phyloP scores from a whole-genome alignment of 1,140 invertebrate species.

The Thalassaphorura encarpata region DNA sequence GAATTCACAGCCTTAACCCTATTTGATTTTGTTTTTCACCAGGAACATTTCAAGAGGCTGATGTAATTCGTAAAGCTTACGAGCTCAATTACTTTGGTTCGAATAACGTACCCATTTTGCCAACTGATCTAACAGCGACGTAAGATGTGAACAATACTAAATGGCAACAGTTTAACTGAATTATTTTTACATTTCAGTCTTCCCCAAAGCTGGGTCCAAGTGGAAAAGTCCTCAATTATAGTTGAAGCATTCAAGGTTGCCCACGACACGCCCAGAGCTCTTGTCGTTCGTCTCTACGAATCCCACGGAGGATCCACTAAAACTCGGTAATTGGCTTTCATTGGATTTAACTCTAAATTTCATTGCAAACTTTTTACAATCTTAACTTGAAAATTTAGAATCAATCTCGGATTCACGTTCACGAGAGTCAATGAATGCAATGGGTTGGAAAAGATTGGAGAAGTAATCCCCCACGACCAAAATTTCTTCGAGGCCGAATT shows the following conservation, averaged over 20 bases:
- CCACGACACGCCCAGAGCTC: constrained; percentile 15
- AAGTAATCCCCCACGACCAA: neutral
- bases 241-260: constrained; percentile 39
- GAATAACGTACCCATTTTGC: constrained; percentile 20
- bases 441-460: constrained; percentile 30
- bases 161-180: neutral
- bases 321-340: neutral
- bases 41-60: constrained; percentile 21
- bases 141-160: neutral
- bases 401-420: constrained; percentile 32
- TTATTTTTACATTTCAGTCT: neutral
- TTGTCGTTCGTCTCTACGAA: constrained; percentile 39
- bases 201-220: constrained; percentile 15
- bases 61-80: constrained; percentile 21
- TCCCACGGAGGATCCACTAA: constrained; percentile 34
- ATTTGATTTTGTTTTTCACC: too few relatives aligned
- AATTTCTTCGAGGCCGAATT: constrained; percentile 24
- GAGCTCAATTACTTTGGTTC: constrained; percentile 20
- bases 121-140: neutral
- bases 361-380: neutral
- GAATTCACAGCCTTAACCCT: too few relatives aligned
- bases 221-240: constrained; percentile 34
- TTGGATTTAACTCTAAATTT: neutral
- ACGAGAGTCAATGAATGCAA: constrained; percentile 30
- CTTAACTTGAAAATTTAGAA: constrained; percentile 12